Percentiles rank a stretch among this genome's conserved stretches.
phyloP scores from a whole-genome alignment of 2,797 vertebrate species.

The Rhodeus uyekii region DNA sequence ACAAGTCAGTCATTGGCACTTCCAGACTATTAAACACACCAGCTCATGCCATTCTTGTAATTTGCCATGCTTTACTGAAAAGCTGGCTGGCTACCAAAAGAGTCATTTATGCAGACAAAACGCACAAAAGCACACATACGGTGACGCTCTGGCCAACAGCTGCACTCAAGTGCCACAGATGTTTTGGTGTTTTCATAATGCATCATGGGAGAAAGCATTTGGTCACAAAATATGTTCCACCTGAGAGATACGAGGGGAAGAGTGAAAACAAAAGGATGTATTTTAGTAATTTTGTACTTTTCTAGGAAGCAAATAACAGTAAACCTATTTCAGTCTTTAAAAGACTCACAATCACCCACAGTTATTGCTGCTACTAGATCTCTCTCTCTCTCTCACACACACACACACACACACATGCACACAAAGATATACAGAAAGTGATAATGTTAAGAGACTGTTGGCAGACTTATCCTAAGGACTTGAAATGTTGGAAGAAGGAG shows the following conservation, averaged over 20 bases:
- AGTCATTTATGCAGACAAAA: slow-evolving; percentile 33
- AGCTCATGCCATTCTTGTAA: slow-evolving; percentile 32
- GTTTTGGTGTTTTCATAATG: slow-evolving; percentile 35
- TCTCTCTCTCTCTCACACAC: too few relatives aligned
- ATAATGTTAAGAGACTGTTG: slow-evolving; percentile 47
- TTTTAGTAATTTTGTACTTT: slow-evolving; percentile 11
- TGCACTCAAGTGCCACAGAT: slow-evolving; percentile 42
- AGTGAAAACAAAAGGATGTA: background rate
- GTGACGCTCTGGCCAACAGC: slow-evolving; percentile 37
- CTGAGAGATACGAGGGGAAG: background rate
- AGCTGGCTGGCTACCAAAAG: slow-evolving; percentile 29
- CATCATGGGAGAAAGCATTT: slow-evolving; percentile 32
- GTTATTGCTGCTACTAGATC: slow-evolving; percentile 12
- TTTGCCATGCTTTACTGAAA: slow-evolving; percentile 9
- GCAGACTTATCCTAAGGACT: slow-evolving; percentile 37
- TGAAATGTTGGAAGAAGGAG: slow-evolving; percentile 40
- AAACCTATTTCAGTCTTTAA: slow-evolving; percentile 15
- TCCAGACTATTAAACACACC: slow-evolving; percentile 25
- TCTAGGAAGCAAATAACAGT: slow-evolving; percentile 14
- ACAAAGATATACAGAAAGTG: slow-evolving; percentile 3
- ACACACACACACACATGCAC: background rate
- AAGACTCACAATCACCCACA: slow-evolving; percentile 3
- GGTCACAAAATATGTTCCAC: background rate
- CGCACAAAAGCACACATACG: slow-evolving; percentile 20
- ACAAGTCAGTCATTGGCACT: slow-evolving; percentile 23